These are phyloP conservation scores for Pherbina coryleti DNA, from an alignment of 2,888 invertebrate species.

Conservation along the genomic window DNA sequence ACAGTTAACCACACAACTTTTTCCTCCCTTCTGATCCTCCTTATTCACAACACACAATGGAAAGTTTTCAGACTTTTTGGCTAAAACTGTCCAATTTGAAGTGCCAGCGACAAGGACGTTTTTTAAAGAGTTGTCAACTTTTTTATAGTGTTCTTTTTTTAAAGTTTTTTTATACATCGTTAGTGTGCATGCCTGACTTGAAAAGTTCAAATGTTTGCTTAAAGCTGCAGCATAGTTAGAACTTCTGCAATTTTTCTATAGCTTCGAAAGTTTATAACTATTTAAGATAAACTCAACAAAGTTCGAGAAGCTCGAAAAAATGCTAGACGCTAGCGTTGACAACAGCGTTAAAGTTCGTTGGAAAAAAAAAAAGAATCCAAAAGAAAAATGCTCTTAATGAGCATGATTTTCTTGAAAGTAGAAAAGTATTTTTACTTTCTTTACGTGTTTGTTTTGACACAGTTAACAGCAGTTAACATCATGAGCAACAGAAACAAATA, in stretches of 20 bases:
- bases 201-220: conserved; percentile 13
- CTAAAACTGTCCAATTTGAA: conserved; percentile 11
- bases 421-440: no score
- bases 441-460: no score
- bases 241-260: not conserved
- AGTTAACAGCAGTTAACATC: no score
- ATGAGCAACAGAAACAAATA: no score
- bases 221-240: conserved; percentile 11
- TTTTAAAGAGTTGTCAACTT: not conserved
- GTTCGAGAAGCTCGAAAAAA: not conserved
- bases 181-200: not conserved
- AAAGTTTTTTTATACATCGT: not conserved
- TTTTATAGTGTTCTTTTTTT: not conserved
- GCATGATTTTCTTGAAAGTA: no score
- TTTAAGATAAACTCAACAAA: not conserved
- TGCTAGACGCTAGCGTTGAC: not conserved
- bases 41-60: not conserved
- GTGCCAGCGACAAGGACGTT: not conserved
- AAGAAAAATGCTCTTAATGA: no score
- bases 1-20: not conserved
- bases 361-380: no score
- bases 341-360: not conserved
- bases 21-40: no score
- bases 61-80: conserved; percentile 6
- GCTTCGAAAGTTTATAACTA: not conserved